Evolutionary conservation across 2,888 invertebrate species (phyloP), one percentile per base, ranked within the genome.

Genomic region (Allygus modestus): DNA sequence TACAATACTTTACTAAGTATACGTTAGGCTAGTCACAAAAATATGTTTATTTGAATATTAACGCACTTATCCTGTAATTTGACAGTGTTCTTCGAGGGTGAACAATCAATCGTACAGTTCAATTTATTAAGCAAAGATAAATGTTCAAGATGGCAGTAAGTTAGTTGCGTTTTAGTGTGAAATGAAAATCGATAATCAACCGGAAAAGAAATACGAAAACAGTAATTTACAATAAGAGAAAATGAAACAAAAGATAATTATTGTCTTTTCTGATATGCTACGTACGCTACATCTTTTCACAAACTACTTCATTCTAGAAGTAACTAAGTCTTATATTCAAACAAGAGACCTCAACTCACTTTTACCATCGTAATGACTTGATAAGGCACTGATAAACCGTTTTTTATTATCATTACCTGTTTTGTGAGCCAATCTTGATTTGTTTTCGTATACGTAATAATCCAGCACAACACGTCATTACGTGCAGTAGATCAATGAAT

Each of bases 231-330:
- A 46, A 15, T 15, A 46, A 7, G 46, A 46, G 17, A 9, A 12
- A 46, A 2, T 12, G 2, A 54, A 54, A 54, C 23, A 23, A 51
- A 51, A 54, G 5, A 23, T 28, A 9, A 31, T 65, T 65, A 65
- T 65, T 65, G 65, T 65, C 65, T 65, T 65, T 17, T 65, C 65
- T 65, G 65, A 65, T 65, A 65, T 65, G 65, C 65, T 65, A 65
- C 28, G 28, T 65, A 31, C 12, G n/a, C 65, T 65, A 65, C 28
- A 15, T 28, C 26, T 65, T 65, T 15, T 65, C 28, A 65, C 17
- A 17, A 65, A 28, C 4, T 2, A 65, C 65, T 28, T 65, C 65
- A n/a, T 65, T 65, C 65, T 65, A 65, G 12, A 65, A 1, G 9
- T 65, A 2, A 54, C 65, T 65, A 28, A 28, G 65, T 28, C 31